Evolutionary conservation across 1,140 invertebrate genomes (phyloP).

Genomic region (Caenorhabditis tropicalis): DNA sequence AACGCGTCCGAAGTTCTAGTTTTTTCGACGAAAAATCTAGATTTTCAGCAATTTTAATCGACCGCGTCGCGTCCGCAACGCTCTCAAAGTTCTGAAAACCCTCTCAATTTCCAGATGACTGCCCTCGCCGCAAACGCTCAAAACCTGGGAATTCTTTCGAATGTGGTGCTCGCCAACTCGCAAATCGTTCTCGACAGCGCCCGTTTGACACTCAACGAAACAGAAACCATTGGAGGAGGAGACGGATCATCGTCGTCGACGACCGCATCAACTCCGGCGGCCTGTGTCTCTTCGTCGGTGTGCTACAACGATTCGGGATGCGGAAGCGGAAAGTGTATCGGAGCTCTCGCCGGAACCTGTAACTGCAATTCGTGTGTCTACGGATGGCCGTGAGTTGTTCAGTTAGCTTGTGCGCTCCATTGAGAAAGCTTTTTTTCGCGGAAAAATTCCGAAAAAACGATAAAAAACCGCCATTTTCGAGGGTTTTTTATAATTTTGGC

Average conservation of each 20-base stretch:
- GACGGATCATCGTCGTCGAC: neutral
- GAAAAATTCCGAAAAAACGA: neutral
- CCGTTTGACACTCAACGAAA: neutral
- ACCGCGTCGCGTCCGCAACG: too few species aligned
- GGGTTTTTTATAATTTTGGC: neutral
- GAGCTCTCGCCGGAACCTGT: slow-evolving; percentile 25
- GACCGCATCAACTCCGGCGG: neutral
- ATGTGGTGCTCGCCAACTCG: neutral
- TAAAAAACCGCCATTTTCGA: neutral
- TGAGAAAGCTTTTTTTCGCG: neutral
- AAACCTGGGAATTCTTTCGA: slow-evolving; percentile 13
- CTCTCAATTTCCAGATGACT: slow-evolving; percentile 16
- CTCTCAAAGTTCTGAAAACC: too few species aligned
- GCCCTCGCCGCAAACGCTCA: slow-evolving; percentile 6
- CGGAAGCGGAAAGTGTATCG: slow-evolving; percentile 18
- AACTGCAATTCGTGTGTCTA: slow-evolving; percentile 23
- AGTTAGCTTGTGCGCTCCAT: too few species aligned
- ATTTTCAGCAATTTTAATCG: neutral
- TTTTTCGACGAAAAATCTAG: neutral
- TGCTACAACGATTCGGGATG: neutral
- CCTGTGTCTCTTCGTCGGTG: neutral
- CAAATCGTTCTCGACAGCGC: slow-evolving; percentile 25
- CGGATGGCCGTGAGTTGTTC: neutral
- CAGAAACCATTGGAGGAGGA: neutral
- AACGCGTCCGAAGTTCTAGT: neutral